These are phyloP conservation scores for Scomberomorus guttatus DNA, from an alignment of 2,797 vertebrate species.

Conservation along the genomic window DNA sequence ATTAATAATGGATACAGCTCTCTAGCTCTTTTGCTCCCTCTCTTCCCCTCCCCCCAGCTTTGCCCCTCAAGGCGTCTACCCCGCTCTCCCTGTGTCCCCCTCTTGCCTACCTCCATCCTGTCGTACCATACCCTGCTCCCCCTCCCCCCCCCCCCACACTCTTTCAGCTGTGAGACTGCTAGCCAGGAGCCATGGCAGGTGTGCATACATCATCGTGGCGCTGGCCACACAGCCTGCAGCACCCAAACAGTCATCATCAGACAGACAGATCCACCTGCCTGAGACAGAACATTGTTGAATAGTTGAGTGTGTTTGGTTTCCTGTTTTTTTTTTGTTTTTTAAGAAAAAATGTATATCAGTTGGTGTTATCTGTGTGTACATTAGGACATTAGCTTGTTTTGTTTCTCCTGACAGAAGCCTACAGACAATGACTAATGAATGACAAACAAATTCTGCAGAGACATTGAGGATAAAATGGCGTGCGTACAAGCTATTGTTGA, in stretches of 20 bases:
- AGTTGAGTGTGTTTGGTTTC: slow-evolving; percentile 33
- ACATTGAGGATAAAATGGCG: slow-evolving; percentile 36
- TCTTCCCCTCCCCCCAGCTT: slow-evolving; percentile 62
- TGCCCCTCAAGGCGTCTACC: slow-evolving; percentile 68
- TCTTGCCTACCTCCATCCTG: slow-evolving; percentile 59
- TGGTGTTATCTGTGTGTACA: slow-evolving; percentile 32
- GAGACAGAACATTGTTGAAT: slow-evolving; percentile 35
- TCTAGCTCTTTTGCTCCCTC: slow-evolving; percentile 74
- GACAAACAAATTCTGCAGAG: slow-evolving; percentile 40
- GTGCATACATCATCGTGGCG: slow-evolving; percentile 77
- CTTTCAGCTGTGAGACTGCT: slow-evolving; percentile 68
- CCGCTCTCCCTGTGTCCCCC: slow-evolving; percentile 50
- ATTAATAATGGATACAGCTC: slow-evolving; percentile 87
- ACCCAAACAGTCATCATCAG: slow-evolving; percentile 59
- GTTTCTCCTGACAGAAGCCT: slow-evolving; percentile 36
- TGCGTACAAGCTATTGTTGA: slow-evolving; percentile 47
- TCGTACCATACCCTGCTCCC: slow-evolving; percentile 17
- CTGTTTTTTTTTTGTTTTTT: background rate
- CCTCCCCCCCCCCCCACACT: slow-evolving; percentile 28
- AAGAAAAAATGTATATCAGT: no score
- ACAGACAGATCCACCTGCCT: slow-evolving; percentile 67
- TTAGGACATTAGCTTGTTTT: slow-evolving; percentile 48
- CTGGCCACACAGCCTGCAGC: slow-evolving; percentile 75
- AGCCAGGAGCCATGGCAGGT: slow-evolving; percentile 77
- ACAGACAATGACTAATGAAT: slow-evolving; percentile 59